These are phyloP conservation scores for Sylvietta virens DNA, from an alignment of 2,113 vertebrate genomes.

Conservation along the genomic window DNA sequence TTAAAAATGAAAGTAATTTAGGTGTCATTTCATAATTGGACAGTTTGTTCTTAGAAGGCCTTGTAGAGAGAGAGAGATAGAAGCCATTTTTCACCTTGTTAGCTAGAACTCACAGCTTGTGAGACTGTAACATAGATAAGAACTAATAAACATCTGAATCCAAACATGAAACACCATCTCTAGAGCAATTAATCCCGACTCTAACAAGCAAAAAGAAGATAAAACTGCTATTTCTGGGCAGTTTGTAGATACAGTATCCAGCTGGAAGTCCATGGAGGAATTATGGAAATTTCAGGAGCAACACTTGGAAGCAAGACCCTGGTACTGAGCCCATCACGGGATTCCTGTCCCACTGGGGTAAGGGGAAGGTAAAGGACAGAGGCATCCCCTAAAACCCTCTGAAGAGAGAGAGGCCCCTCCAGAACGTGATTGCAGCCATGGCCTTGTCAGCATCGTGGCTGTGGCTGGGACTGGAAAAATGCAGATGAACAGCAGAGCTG, in stretches of 20 bases:
- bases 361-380: not conserved
- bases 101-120: too few relatives aligned
- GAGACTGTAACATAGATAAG: too few relatives aligned
- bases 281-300: not conserved
- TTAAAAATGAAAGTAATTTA: too few relatives aligned
- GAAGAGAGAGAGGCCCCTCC: not conserved
- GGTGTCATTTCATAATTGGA: too few relatives aligned
- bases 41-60: too few relatives aligned
- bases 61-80: too few relatives aligned
- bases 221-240: too few relatives aligned
- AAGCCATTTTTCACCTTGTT: too few relatives aligned
- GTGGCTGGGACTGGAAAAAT: not conserved
- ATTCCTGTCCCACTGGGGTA: not conserved
- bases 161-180: too few relatives aligned
- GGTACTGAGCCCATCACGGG: not conserved
- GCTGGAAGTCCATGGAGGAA: not conserved
- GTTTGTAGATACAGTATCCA: not conserved
- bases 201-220: too few relatives aligned
- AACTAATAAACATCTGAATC: too few relatives aligned
- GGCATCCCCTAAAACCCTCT: not conserved
- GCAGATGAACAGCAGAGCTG: not conserved
- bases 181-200: too few relatives aligned
- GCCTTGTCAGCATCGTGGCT: accelerated
- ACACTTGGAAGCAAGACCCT: not conserved
- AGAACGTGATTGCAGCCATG: accelerated